Base-by-base conservation (phyloP, 1,140 invertebrate genomes). In the Propsilocerus akamusi region DNA sequence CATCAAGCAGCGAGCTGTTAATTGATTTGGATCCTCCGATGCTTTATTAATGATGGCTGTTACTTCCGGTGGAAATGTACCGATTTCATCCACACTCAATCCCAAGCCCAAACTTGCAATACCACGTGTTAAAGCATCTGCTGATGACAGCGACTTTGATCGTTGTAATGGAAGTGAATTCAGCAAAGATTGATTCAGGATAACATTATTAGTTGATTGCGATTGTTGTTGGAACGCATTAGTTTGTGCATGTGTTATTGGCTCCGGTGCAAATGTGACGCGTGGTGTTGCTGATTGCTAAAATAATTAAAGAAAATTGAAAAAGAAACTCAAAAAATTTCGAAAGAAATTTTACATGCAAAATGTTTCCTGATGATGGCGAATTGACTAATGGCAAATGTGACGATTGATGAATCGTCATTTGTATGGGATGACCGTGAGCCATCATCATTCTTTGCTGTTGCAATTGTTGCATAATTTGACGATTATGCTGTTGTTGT, bases 1-100 rank as follows among this genome's bases (percentile, higher is more conserved):
- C 85, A 91, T 90, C 25, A 90, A 69, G 4, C 76, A 76, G 49
- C 84, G 74, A 0, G 83, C 80, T 52, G 77, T 77, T 22, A 89
- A 66, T 49, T 77, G 70, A 63, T 88, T 87, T 4, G 86, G 85
- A 72, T 89, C 83, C 65, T 82, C 76, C 41, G 83, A 68, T 3
- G 81, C 81, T 57, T 76, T 76, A 49, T 83, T 73, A 47, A 88
- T 73, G 48, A 77, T 73, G 25, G 75, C 70, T 58, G 84, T 78
- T 53, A 85, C 74, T 47, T 82, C 78, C 0, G 73, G 62, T 26
- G 81, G 71, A 61, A 87, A 87, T 59, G 72, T 75, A 24, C 77
- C 82, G 37, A 87, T 69, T 59, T 86, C 81, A 0, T 78, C 75
- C 3, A 78, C 75, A 53, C 84, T 80, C 2, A 75, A 70, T 48